These are phyloP conservation scores for Drosophila busckii DNA, from an alignment of 1,140 invertebrate genomes.

Conservation along the genomic window DNA sequence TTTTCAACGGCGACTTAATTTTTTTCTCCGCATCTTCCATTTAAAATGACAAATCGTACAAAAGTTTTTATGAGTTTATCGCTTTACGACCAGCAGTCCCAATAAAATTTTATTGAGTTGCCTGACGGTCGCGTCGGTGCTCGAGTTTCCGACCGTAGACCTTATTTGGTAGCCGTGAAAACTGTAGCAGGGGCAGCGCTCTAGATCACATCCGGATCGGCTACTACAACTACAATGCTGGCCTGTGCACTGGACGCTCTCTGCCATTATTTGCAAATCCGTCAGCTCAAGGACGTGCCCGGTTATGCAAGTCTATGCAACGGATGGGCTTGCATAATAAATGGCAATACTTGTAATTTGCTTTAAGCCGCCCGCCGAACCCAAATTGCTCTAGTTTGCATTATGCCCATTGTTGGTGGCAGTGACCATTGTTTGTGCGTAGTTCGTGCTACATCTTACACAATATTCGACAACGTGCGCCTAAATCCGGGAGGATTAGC, in stretches of 20 bases:
- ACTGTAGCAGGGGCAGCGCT: slow-evolving; percentile 53
- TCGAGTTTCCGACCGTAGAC: slow-evolving; percentile 58
- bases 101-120: slow-evolving; percentile 70
- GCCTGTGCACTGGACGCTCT: slow-evolving; percentile 7
- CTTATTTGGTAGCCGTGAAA: slow-evolving; percentile 64
- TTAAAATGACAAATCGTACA: slow-evolving; percentile 59
- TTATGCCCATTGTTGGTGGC: slow-evolving; percentile 50
- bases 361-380: slow-evolving; percentile 45
- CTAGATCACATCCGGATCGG: slow-evolving; percentile 1
- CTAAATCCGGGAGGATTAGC: slow-evolving; percentile 65
- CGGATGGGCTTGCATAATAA: slow-evolving; percentile 69
- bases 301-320: slow-evolving; percentile 74
- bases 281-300: slow-evolving; percentile 42
- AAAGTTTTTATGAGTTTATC: slow-evolving; percentile 71
- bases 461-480: slow-evolving; percentile 37
- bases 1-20: slow-evolving; percentile 63
- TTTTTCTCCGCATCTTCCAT: slow-evolving; percentile 64
- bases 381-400: slow-evolving; percentile 63
- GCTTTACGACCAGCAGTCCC: slow-evolving; percentile 54
- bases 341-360: slow-evolving; percentile 52
- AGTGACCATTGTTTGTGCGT: slow-evolving; percentile 38
- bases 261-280: no score
- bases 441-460: slow-evolving; percentile 66
- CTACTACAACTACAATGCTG: background rate
- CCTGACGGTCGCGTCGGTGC: slow-evolving; percentile 31